Conservation (phyloP, 2,113 vertebrate species). For the Delphinapterus leucas region DNA sequence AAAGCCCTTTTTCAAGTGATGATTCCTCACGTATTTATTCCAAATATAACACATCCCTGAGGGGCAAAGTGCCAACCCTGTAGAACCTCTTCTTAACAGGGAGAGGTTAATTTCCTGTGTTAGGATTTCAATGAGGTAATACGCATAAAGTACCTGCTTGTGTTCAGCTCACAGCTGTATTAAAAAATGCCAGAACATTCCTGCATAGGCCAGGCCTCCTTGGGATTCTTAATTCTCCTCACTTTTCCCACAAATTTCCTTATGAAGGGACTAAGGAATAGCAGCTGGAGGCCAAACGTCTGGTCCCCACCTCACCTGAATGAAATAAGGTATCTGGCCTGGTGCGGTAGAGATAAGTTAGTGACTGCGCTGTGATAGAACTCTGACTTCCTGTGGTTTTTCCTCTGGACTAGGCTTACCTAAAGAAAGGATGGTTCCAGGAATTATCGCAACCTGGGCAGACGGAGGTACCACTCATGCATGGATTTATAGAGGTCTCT, state of each 20-base stretch:
- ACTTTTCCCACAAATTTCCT: neutral
- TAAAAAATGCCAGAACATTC: neutral
- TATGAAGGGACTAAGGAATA: neutral
- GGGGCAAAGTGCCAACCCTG: neutral
- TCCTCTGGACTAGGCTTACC: neutral
- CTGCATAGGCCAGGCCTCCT: neutral
- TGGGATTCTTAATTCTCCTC: neutral
- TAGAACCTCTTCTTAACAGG: neutral
- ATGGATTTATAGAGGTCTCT: neutral
- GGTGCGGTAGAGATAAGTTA: fast-evolving
- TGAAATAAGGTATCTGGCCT: neutral
- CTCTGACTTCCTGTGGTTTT: neutral
- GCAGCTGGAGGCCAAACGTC: neutral
- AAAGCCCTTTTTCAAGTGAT: neutral
- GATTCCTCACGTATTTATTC: neutral
- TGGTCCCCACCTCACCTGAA: neutral
- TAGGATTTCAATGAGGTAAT: fast-evolving
- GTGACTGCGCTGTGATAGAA: neutral
- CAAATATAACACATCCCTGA: neutral
- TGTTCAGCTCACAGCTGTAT: neutral
- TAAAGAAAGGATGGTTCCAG: neutral
- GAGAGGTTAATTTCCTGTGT: neutral
- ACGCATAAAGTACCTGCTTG: neutral
- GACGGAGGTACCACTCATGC: neutral
- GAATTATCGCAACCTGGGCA: fast-evolving